Conservation (phyloP, 2,888 invertebrate genomes). For the Brachyopa scutellaris region DNA sequence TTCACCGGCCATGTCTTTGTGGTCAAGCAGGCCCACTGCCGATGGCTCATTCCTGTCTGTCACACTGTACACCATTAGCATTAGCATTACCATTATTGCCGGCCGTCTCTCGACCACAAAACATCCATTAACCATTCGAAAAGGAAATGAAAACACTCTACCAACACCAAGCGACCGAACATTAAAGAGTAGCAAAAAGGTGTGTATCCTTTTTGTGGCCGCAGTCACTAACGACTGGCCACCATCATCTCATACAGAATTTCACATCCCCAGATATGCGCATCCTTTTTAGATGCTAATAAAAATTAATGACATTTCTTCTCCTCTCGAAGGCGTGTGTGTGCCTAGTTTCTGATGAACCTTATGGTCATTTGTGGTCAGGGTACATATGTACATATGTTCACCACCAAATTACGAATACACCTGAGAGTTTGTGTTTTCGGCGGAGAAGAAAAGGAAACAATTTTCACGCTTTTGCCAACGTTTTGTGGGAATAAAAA, state of each 20-base stretch:
- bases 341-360: constrained; percentile 22
- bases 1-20: constrained; percentile 62
- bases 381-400: constrained; percentile 16
- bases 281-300: constrained; percentile 67
- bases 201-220: constrained; percentile 61
- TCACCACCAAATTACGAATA: constrained; percentile 29
- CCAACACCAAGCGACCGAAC: constrained; percentile 5
- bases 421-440: constrained; percentile 36
- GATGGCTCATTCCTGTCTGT: constrained; percentile 44
- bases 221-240: constrained; percentile 8
- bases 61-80: constrained; percentile 35
- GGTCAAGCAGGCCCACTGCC: constrained; percentile 51
- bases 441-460: not conserved
- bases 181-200: constrained; percentile 68
- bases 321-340: constrained; percentile 15
- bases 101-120: constrained; percentile 42
- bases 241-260: constrained; percentile 48
- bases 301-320: constrained; percentile 68
- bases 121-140: constrained; percentile 56
- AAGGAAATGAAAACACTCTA: constrained; percentile 34
- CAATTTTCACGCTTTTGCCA: constrained; percentile 30
- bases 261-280: constrained; percentile 33
- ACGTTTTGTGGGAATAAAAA: not conserved
- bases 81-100: constrained; percentile 49
- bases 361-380: constrained; percentile 60